Evolutionary conservation across 2,797 vertebrate genomes (phyloP), one percentile per base, ranked within the genome.

Genomic region (Enteromius anoplus): DNA sequence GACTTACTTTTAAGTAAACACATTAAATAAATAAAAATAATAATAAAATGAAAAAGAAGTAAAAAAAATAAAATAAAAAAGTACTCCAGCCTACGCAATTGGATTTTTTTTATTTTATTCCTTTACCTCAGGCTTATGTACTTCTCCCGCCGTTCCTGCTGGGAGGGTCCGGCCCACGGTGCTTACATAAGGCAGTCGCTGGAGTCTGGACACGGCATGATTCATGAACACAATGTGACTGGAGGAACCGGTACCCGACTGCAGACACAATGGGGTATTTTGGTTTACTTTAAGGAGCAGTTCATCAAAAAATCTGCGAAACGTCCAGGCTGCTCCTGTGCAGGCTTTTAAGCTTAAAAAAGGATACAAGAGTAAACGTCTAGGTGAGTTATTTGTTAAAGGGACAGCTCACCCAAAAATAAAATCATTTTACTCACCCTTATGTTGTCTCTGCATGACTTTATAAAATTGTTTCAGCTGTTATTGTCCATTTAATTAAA

Each of bases 191-290:
- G 72, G 32, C 14, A 5, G 80, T 55, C 70, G n/a, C 62, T 83
- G 60, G 83, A 75, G 82, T 58, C 73, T 79, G 77, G 23, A 73
- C 85, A 89, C 37, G 80, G 87, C 87, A 85, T 84, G 85, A 82
- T 83, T 77, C 73, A 83, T 77, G 40, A 7, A 62, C 51, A 69
- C 64, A 83, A 45, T 12, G 26, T 32, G 34, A 75, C 60, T 49
- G 17, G 19, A 34, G 29, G 17, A 34, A 12, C 23, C 29, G 23
- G 21, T 1, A 49, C 55, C 47, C 1, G 1, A 55, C n/a, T 19
- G 9, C 49, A 32, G n/a, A 70, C 34, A 80, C 78, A 80, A 70
- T 55, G 49, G 29, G 47, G 37, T 78, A 65, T 71, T 84, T 73
- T 58, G 26, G 55, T 62, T 42, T 29, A 19, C 17, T 34, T 75